phyloP scores from a whole-genome alignment of 92 coral and sea anemone genomes.

The Meandrina meandrites region DNA sequence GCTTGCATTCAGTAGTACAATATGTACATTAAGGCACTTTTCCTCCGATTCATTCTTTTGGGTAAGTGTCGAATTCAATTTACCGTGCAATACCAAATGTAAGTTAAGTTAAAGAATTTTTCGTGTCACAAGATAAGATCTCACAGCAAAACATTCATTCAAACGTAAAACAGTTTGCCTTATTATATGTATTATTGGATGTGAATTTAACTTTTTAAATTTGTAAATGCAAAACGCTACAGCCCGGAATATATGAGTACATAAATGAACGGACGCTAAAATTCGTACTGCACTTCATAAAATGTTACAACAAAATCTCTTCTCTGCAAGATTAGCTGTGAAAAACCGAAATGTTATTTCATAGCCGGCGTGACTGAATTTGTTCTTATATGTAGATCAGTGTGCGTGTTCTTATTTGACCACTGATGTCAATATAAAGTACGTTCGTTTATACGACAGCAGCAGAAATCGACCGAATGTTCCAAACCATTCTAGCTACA shows the following conservation, averaged over 20 bases:
- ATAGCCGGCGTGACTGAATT: background rate
- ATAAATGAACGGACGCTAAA: background rate
- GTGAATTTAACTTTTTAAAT: background rate
- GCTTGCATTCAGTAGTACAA: background rate
- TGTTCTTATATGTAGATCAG: background rate
- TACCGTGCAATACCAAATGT: background rate
- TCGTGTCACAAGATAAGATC: background rate
- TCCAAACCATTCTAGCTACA: background rate
- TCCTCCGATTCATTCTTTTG: background rate
- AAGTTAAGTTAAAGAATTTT: background rate
- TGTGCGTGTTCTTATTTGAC: background rate
- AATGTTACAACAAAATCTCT: no score
- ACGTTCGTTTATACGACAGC: background rate
- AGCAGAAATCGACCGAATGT: background rate
- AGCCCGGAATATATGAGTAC: background rate
- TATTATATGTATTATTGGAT: background rate
- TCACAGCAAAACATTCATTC: background rate
- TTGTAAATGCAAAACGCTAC: background rate
- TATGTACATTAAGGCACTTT: background rate
- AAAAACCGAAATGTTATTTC: background rate
- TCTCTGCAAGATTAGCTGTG: background rate
- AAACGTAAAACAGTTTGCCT: background rate
- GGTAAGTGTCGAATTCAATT: slow-evolving; percentile 3
- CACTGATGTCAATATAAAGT: background rate
- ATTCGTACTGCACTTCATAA: no score